Conservation (phyloP, 2,113 vertebrate genomes). For the Bucco capensis region DNA sequence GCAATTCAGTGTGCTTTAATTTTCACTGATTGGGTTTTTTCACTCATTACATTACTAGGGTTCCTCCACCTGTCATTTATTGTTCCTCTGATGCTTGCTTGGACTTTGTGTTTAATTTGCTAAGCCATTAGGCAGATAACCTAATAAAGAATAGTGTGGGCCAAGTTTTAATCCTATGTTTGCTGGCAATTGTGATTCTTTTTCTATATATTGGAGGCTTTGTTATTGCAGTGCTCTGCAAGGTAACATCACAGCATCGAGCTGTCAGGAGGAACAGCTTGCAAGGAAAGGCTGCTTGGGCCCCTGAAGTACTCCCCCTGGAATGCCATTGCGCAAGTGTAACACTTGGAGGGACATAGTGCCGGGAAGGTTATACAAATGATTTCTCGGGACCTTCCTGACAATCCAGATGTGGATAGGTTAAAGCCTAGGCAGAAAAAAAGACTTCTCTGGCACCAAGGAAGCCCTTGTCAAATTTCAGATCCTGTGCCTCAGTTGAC, state of each 20-base stretch:
- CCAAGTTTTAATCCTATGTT: neutral
- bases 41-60: neutral
- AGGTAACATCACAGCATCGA: neutral
- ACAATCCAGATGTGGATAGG: neutral
- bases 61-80: neutral
- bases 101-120: neutral
- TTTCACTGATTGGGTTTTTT: neutral
- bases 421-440: neutral
- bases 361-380: neutral
- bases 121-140: neutral
- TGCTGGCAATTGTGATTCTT: neutral
- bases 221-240: neutral
- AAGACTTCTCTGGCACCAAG: neutral
- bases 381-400: neutral
- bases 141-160: neutral
- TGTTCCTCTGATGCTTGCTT: neutral
- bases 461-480: conserved; percentile 1
- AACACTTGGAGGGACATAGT: neutral
- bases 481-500: neutral
- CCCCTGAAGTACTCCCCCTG: neutral
- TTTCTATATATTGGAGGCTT: neutral
- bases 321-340: neutral
- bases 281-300: neutral
- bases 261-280: neutral
- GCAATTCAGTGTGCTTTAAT: neutral